Evolutionary conservation across 1,140 invertebrate genomes (phyloP).

Genomic region (Amyelois transitella): DNA sequence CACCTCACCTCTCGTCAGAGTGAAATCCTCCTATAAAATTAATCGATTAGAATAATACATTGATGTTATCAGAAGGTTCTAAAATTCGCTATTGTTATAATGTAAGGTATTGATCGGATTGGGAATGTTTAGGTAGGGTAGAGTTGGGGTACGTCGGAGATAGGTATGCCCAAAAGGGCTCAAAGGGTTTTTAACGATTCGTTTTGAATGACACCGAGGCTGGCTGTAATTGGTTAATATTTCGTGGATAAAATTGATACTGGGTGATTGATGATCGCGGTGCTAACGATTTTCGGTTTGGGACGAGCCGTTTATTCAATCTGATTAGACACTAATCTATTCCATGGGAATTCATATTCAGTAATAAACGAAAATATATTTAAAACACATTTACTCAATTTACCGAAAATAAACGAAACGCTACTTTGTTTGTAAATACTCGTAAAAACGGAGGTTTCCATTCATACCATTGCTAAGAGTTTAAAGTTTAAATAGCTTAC

Average conservation of each 20-base stretch:
- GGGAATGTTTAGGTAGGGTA: neutral
- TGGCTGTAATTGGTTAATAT: constrained; percentile 58
- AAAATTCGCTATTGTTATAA: neutral
- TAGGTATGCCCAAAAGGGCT: neutral
- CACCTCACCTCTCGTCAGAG: neutral
- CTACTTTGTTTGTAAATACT: too few relatives aligned
- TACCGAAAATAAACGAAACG: too few relatives aligned
- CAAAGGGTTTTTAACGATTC: constrained; percentile 39
- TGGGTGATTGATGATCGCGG: constrained; percentile 53
- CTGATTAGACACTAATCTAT: constrained; percentile 1
- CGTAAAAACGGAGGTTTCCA: too few relatives aligned
- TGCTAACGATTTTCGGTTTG: constrained; percentile 33
- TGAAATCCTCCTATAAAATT: neutral
- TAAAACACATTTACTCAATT: too few relatives aligned
- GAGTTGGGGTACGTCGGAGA: neutral
- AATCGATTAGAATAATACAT: constrained; percentile 1
- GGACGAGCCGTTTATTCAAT: neutral
- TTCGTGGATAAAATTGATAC: constrained; percentile 56
- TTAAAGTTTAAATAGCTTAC: too few relatives aligned
- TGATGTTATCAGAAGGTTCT: neutral
- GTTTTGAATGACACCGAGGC: constrained; percentile 28
- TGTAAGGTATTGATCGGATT: neutral
- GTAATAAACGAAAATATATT: too few relatives aligned
- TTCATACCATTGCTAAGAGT: too few relatives aligned
- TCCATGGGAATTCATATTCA: neutral